Evolutionary conservation across 2,888 invertebrate genomes (phyloP).

Genomic region (Rotaria sp.): DNA sequence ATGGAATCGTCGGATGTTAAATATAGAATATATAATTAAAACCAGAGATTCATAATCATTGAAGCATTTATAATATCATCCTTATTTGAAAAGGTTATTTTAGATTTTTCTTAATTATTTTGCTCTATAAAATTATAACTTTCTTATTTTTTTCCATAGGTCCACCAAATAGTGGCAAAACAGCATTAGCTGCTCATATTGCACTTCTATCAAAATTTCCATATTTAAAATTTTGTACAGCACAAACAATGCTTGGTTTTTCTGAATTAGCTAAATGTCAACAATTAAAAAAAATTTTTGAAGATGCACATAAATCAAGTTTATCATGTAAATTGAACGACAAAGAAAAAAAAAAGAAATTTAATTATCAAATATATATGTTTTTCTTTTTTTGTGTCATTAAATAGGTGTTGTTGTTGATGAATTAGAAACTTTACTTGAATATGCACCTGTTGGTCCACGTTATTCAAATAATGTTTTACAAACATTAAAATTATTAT

Average conservation of each 20-base stretch:
- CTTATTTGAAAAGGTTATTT: too few relatives aligned
- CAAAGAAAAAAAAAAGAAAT: too few relatives aligned
- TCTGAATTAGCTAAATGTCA: slow-evolving; percentile 91
- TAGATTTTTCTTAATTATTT: too few relatives aligned
- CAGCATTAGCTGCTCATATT: slow-evolving; percentile 85
- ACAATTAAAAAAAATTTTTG: slow-evolving; percentile 87
- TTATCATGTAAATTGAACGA: slow-evolving; percentile 67
- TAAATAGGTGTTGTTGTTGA: slow-evolving; percentile 71
- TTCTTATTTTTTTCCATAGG: not conserved
- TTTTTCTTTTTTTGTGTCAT: too few relatives aligned
- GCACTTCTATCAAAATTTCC: slow-evolving; percentile 94
- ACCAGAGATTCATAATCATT: too few relatives aligned
- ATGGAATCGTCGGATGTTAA: too few relatives aligned
- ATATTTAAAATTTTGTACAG: slow-evolving; percentile 72
- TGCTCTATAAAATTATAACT: not conserved
- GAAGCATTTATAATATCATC: too few relatives aligned
- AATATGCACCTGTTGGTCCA: slow-evolving; percentile 94
- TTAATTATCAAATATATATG: too few relatives aligned
- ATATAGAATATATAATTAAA: too few relatives aligned
- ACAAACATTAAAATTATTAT: slow-evolving; percentile 81
- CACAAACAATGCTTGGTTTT: slow-evolving; percentile 64
- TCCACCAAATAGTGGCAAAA: slow-evolving; percentile 69
- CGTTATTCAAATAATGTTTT: slow-evolving; percentile 92
- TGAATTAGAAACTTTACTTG: slow-evolving; percentile 84
- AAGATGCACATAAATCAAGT: slow-evolving; percentile 93